phyloP scores from a whole-genome alignment of 2,797 vertebrate species.

The Danio kyathit region DNA sequence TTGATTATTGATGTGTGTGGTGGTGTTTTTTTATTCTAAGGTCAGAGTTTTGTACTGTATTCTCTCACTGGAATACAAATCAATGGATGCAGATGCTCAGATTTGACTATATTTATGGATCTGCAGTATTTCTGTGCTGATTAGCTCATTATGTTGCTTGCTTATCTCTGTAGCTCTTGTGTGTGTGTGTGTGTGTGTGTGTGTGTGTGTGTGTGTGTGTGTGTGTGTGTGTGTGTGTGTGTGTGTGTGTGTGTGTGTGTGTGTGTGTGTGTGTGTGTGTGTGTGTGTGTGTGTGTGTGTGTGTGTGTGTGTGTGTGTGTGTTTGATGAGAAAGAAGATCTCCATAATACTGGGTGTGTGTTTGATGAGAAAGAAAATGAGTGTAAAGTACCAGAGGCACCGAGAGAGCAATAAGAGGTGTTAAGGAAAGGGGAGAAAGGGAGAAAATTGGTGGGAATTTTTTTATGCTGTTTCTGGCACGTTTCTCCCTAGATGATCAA shows the following conservation, averaged over 20 bases:
- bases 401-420: slow-evolving; percentile 42
- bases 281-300: slow-evolving; percentile 39
- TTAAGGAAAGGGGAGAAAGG: slow-evolving; percentile 29
- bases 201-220: slow-evolving; percentile 27
- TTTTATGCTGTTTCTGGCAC: slow-evolving; percentile 35
- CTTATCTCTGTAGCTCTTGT: slow-evolving; percentile 21
- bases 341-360: slow-evolving; percentile 22
- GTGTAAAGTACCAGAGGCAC: slow-evolving; percentile 28
- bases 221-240: slow-evolving; percentile 41
- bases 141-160: slow-evolving; percentile 67
- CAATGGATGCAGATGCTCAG: slow-evolving; percentile 9
- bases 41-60: slow-evolving; percentile 1
- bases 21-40: not conserved
- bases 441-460: not conserved
- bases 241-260: slow-evolving; percentile 29
- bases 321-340: slow-evolving; percentile 43
- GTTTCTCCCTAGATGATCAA: slow-evolving; percentile 37
- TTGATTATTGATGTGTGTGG: not conserved
- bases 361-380: slow-evolving; percentile 36
- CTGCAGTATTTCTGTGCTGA: slow-evolving; percentile 38
- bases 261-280: slow-evolving; percentile 41
- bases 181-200: slow-evolving; percentile 41
- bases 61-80: slow-evolving; percentile 16
- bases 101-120: not conserved
- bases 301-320: slow-evolving; percentile 35